These are phyloP conservation scores for Dasyprocta punctata DNA, from an alignment of 2,113 vertebrate genomes.

Conservation along the genomic window DNA sequence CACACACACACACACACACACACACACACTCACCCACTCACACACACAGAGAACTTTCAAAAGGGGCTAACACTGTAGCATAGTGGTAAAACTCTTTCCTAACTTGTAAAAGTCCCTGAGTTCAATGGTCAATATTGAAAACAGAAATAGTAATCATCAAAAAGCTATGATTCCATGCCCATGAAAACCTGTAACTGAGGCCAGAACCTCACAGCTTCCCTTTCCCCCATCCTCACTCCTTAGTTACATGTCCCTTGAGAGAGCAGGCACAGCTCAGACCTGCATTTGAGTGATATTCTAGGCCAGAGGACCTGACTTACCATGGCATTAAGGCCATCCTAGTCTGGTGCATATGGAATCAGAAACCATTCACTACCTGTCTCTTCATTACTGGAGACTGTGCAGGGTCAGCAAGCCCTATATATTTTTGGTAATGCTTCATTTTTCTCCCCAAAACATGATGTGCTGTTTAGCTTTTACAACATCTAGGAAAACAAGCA, in stretches of 20 bases:
- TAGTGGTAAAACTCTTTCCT: neutral
- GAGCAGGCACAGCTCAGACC: neutral
- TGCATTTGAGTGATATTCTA: neutral
- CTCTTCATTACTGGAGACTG: neutral
- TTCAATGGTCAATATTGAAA: neutral
- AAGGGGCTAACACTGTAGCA: neutral
- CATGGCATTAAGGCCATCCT: neutral
- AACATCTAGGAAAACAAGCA: neutral
- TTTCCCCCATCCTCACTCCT: neutral
- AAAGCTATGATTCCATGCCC: neutral
- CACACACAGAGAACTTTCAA: neutral
- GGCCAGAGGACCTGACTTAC: neutral
- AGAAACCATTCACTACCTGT: neutral
- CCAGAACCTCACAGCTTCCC: fast-evolving
- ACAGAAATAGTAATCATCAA: neutral
- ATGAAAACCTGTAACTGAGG: neutral
- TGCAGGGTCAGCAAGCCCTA: neutral
- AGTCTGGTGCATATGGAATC: neutral
- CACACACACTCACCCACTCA: neutral
- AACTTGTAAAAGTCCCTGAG: neutral
- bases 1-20: neutral
- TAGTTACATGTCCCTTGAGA: neutral
- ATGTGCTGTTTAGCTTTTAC: neutral
- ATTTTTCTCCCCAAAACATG: neutral
- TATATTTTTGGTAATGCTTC: neutral